phyloP scores from a whole-genome alignment of 2,797 vertebrate genomes.

The Poeciliopsis presidionis region DNA sequence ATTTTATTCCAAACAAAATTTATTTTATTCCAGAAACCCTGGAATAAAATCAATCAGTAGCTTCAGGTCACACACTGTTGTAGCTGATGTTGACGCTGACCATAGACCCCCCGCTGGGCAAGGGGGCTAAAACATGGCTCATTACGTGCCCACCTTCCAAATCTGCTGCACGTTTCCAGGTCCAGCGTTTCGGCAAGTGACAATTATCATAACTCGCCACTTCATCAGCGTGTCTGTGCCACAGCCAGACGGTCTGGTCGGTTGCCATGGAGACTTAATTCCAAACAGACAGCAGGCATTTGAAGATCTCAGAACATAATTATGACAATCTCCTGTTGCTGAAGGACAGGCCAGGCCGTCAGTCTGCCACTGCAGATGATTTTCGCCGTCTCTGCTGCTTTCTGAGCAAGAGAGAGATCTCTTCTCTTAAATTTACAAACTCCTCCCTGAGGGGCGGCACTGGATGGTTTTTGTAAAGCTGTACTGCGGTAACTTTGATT shows the following conservation, averaged over 20 bases:
- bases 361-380: slow-evolving; percentile 15
- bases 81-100: slow-evolving; percentile 1
- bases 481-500: background rate
- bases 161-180: slow-evolving; percentile 20
- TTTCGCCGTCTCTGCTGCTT: background rate
- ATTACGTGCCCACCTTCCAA: slow-evolving; percentile 12
- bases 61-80: background rate
- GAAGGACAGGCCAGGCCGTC: slow-evolving; percentile 29
- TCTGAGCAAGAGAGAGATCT: slow-evolving; percentile 3
- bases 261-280: slow-evolving; percentile 65
- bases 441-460: background rate
- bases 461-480: background rate
- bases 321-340: slow-evolving; percentile 41
- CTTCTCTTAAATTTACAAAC: background rate
- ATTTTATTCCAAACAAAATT: too few relatives aligned
- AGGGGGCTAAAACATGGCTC: background rate
- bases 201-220: slow-evolving; percentile 45
- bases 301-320: slow-evolving; percentile 42
- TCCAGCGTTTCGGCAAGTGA: slow-evolving; percentile 9
- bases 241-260: slow-evolving; percentile 55
- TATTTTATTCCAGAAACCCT: too few relatives aligned
- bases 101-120: slow-evolving; percentile 1
- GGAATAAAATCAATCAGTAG: background rate
- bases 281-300: slow-evolving; percentile 60
- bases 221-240: slow-evolving; percentile 37